phyloP scores from a whole-genome alignment of 2,113 vertebrate genomes.

The Aldabrachelys gigantea region DNA sequence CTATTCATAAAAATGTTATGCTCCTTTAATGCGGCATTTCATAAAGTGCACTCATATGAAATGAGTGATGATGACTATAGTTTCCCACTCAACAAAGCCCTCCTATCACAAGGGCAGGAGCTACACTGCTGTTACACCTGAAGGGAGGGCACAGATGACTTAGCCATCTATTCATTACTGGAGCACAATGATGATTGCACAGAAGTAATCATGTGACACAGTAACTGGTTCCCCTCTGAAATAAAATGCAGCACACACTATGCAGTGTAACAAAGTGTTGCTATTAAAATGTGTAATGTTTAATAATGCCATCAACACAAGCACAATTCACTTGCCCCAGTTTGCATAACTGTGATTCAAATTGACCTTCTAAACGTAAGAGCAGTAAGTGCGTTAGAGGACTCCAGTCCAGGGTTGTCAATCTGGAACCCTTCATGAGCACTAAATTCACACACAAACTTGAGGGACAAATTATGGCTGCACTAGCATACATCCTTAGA shows the following conservation, averaged over 20 bases:
- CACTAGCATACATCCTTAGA: accelerated
- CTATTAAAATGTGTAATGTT: neutral
- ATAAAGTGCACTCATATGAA: neutral
- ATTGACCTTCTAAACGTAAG: neutral
- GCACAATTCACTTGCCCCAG: neutral
- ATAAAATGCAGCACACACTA: accelerated
- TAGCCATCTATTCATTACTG: neutral
- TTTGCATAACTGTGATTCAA: neutral
- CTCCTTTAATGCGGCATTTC: neutral
- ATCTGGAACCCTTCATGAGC: neutral
- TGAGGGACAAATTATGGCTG: neutral
- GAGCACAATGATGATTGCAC: neutral
- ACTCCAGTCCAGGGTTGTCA: neutral
- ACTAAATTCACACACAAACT: neutral
- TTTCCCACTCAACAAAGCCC: neutral
- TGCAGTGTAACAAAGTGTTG: neutral
- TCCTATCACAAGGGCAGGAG: neutral
- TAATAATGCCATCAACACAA: neutral
- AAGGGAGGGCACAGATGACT: neutral
- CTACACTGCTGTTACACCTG: neutral
- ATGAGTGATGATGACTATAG: neutral
- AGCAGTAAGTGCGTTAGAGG: neutral
- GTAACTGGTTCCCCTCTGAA: neutral
- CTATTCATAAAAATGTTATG: neutral
- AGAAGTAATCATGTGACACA: neutral